Evolutionary conservation across 2,797 vertebrate species (phyloP).

Genomic region (Leptodactylus fallax): DNA sequence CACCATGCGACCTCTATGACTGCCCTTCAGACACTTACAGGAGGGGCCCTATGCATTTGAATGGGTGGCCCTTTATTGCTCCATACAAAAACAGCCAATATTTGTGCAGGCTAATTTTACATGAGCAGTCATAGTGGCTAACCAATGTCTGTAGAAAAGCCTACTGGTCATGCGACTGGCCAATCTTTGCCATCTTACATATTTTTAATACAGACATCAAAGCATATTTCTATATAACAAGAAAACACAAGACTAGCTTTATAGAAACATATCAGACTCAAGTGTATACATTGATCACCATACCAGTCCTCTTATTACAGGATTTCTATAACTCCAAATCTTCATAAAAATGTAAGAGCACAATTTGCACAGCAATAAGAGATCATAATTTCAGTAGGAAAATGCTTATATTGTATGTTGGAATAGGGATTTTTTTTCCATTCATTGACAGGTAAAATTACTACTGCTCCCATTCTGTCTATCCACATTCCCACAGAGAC

Average conservation of each 20-base stretch:
- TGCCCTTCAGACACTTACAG: too few relatives aligned
- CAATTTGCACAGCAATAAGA: background rate
- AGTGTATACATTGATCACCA: background rate
- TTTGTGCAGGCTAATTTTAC: too few relatives aligned
- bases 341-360: background rate
- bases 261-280: background rate
- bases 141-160: too few relatives aligned
- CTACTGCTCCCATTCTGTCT: background rate
- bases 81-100: too few relatives aligned
- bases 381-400: background rate
- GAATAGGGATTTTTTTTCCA: background rate
- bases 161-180: too few relatives aligned
- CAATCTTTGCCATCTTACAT: too few relatives aligned
- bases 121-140: too few relatives aligned
- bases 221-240: background rate
- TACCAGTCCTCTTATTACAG: background rate
- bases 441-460: slow-evolving; percentile 4
- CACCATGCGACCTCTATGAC: too few relatives aligned
- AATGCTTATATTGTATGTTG: background rate
- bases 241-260: background rate
- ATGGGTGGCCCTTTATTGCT: too few relatives aligned
- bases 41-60: too few relatives aligned
- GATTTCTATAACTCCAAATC: background rate
- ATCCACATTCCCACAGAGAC: background rate
- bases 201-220: background rate